phyloP scores from a whole-genome alignment of 2,113 vertebrate species.

The Mormoops blainvillei region DNA sequence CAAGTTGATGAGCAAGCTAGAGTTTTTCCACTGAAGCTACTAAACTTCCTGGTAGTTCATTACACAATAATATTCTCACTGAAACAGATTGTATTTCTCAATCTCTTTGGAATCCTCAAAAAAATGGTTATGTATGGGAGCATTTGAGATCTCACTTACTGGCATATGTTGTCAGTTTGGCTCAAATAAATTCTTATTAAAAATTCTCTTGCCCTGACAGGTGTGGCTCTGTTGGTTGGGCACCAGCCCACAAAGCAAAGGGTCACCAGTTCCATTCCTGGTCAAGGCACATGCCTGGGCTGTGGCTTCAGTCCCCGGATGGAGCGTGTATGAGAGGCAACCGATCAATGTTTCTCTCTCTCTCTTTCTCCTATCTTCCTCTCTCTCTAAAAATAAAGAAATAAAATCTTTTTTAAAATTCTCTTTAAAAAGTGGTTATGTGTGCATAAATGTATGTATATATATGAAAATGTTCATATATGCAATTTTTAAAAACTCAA shows the following conservation, averaged over 20 bases:
- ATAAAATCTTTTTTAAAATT: background rate
- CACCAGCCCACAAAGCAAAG: too few species aligned
- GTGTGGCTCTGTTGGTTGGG: too few species aligned
- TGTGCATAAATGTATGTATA: background rate
- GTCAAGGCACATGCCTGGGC: too few species aligned
- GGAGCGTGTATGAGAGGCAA: too few species aligned
- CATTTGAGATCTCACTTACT: background rate
- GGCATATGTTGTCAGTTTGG: background rate
- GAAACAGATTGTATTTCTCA: background rate
- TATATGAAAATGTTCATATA: background rate
- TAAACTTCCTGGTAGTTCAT: background rate
- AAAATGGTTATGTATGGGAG: background rate
- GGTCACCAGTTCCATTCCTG: too few species aligned
- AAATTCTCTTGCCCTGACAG: too few species aligned
- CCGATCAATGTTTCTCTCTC: too few species aligned
- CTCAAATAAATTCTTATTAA: background rate
- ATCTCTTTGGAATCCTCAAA: background rate
- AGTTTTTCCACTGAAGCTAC: background rate
- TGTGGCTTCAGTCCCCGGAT: too few species aligned
- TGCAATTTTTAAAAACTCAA: background rate
- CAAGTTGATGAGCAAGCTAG: background rate
- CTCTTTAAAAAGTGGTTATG: background rate
- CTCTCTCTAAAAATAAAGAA: too few species aligned
- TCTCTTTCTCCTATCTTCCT: too few species aligned
- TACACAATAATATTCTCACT: background rate